A percentile compares a stretch with the other conserved stretches of the same genome.
These are phyloP conservation scores for Melierax canorus DNA, from an alignment of 2,113 vertebrate species.

Conservation along the genomic window DNA sequence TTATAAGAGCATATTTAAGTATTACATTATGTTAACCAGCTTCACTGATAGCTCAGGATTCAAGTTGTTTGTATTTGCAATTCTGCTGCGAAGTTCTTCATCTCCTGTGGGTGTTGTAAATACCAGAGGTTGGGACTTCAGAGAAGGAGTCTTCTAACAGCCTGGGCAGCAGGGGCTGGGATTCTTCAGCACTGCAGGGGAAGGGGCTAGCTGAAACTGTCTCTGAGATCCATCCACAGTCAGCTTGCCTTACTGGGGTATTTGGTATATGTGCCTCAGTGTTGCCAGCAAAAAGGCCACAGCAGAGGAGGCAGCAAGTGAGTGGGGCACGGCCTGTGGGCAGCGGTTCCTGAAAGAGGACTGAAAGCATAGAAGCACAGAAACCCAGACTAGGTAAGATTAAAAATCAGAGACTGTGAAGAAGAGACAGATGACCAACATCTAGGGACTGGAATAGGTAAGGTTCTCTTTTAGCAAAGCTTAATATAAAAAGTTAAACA, in stretches of 20 bases:
- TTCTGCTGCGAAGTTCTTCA: not conserved
- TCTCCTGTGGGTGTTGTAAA: not conserved
- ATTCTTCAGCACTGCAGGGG: not conserved
- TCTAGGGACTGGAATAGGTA: not conserved
- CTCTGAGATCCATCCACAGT: not conserved
- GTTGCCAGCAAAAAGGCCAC: not conserved
- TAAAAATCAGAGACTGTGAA: not conserved
- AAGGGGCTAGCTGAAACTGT: not conserved
- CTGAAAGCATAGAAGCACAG: not conserved
- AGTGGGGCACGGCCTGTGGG: not conserved
- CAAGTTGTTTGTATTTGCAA: not conserved
- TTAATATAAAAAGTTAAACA: not conserved
- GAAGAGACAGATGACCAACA: not conserved
- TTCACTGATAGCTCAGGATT: not conserved
- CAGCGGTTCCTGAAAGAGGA: not conserved
- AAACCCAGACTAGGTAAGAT: accelerated
- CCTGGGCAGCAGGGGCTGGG: not conserved
- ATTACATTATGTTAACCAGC: constrained; percentile 35
- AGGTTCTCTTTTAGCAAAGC: not conserved
- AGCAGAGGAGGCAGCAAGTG: not conserved
- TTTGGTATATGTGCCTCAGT: accelerated
- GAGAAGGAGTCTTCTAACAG: not conserved
- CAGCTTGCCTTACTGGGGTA: not conserved
- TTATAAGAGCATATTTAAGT: constrained; percentile 56
- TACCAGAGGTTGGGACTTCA: not conserved